Conservation (phyloP, 1,140 invertebrate genomes). For the Archivesica marissinica region DNA sequence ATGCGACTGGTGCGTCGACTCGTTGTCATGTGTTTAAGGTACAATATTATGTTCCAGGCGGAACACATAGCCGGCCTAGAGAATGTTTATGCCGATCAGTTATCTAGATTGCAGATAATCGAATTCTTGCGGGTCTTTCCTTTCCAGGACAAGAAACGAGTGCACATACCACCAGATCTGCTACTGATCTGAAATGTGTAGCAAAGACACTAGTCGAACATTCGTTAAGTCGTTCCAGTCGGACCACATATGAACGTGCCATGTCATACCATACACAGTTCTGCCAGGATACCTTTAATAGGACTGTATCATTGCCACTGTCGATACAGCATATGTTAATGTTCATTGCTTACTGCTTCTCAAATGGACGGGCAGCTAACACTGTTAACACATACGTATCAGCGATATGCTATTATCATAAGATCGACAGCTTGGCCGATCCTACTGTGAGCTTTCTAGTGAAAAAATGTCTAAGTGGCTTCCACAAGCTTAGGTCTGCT, state of each 20-base stretch:
- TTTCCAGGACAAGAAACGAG: neutral
- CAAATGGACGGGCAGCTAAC: too few relatives aligned
- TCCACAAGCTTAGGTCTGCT: too few relatives aligned
- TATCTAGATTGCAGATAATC: too few relatives aligned
- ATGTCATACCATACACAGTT: neutral
- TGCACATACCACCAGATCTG: neutral
- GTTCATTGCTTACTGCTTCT: too few relatives aligned
- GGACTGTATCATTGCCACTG: neutral
- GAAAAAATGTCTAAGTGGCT: too few relatives aligned
- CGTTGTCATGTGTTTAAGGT: neutral
- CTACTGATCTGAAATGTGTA: neutral
- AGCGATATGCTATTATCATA: too few relatives aligned
- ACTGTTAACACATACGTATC: too few relatives aligned
- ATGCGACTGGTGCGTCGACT: conserved; percentile 3
- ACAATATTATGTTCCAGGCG: conserved; percentile 39
- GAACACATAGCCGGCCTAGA: conserved; percentile 37
- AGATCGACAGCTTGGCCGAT: too few relatives aligned
- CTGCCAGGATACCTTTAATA: neutral
- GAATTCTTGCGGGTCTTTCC: neutral
- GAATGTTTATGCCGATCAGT: neutral
- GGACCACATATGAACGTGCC: neutral
- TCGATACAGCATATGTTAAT: neutral
- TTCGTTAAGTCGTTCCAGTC: neutral
- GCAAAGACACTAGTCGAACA: neutral
- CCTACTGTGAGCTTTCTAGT: too few relatives aligned